These are phyloP conservation scores for Hydrophis major DNA, from an alignment of 2,797 vertebrate genomes.

Conservation along the genomic window DNA sequence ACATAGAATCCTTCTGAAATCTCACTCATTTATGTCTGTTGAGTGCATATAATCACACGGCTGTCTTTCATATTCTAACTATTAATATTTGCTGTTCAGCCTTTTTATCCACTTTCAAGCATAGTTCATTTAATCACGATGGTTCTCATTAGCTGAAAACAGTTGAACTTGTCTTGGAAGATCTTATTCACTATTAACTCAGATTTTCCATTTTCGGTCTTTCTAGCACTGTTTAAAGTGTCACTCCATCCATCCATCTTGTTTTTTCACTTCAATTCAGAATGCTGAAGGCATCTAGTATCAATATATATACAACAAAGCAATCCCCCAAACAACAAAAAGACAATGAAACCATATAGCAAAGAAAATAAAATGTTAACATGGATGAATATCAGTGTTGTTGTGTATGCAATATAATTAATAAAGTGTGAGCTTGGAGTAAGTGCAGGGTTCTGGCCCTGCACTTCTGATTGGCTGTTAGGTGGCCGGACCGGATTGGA, in stretches of 20 bases:
- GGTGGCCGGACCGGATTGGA: too few relatives aligned
- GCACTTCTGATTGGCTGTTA: too few relatives aligned
- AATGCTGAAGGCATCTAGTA: not conserved
- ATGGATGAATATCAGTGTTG: not conserved
- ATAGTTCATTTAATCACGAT: not conserved
- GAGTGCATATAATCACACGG: not conserved
- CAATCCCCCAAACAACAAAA: not conserved
- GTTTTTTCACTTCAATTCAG: not conserved
- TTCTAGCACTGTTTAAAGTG: not conserved
- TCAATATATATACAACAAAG: not conserved
- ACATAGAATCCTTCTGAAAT: not conserved
- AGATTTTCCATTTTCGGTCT: not conserved
- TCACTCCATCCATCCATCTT: not conserved
- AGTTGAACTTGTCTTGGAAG: not conserved
- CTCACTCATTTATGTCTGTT: not conserved
- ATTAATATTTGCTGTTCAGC: not conserved
- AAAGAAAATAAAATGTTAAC: not conserved
- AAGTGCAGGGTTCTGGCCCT: too few relatives aligned
- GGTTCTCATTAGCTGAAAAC: not conserved
- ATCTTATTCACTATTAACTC: not conserved
- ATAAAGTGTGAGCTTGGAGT: too few relatives aligned
- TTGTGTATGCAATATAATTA: too few relatives aligned
- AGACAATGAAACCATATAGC: not conserved
- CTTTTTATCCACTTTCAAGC: conserved; percentile 7
- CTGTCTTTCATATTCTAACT: too few relatives aligned